Evolutionary conservation across 1,140 invertebrate genomes (phyloP).

Genomic region (Orussus abietinus): DNA sequence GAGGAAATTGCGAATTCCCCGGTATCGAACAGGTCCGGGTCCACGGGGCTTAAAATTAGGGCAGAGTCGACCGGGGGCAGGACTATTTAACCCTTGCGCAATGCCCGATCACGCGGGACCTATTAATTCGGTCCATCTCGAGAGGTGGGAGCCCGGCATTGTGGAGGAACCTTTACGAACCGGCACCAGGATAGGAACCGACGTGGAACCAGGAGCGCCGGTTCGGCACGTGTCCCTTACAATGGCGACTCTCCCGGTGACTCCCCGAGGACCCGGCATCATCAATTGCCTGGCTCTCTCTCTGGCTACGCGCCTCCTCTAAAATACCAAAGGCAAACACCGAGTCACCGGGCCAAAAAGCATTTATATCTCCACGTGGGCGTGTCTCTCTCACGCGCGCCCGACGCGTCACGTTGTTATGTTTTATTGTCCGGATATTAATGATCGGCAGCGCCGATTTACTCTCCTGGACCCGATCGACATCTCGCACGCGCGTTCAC

Average conservation of each 20-base stretch:
- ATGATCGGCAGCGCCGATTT: too few species aligned
- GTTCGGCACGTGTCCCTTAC: conserved; percentile 45
- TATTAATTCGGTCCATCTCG: conserved; percentile 45
- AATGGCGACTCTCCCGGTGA: conserved; percentile 46
- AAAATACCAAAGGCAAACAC: conserved; percentile 53
- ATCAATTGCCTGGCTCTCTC: conserved; percentile 43
- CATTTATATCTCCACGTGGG: conserved; percentile 38
- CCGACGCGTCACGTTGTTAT: conserved; percentile 26
- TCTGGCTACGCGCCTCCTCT: conserved; percentile 31
- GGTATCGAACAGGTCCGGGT: conserved; percentile 29
- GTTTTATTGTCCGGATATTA: conserved; percentile 53
- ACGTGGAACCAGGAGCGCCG: too few species aligned
- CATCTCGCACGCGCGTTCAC: too few species aligned
- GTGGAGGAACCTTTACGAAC: too few species aligned
- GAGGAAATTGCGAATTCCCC: too few species aligned
- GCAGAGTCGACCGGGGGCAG: neutral
- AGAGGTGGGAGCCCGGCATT: neutral
- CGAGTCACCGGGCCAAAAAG: conserved; percentile 40
- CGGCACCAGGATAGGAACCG: neutral
- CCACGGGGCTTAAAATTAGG: conserved; percentile 31
- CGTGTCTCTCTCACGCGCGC: conserved; percentile 51
- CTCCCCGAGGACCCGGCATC: conserved; percentile 37
- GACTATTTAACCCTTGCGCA: conserved; percentile 36
- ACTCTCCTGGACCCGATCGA: too few species aligned
- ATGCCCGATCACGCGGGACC: conserved; percentile 49